Conservation (phyloP, 2,888 invertebrate genomes). For the Aleiodes testaceus region DNA sequence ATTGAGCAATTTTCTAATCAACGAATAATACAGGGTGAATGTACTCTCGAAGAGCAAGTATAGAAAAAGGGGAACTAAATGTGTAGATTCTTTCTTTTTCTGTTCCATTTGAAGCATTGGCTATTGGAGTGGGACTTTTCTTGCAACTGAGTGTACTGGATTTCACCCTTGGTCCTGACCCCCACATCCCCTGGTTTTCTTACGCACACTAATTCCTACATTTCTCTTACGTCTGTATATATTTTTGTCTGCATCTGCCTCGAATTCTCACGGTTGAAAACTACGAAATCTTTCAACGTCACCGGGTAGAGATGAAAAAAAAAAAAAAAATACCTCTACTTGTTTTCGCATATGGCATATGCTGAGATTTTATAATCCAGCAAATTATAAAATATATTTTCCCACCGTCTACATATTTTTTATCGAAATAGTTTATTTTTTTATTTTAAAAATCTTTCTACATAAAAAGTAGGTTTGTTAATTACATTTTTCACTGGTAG, state of each 20-base stretch:
- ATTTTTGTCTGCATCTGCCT: conserved; percentile 37
- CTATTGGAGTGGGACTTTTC: conserved; percentile 3
- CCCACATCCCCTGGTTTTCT: conserved; percentile 29
- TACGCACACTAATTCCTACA: conserved; percentile 8
- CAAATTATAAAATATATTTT: too few species aligned
- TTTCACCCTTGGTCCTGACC: conserved; percentile 35
- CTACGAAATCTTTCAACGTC: not conserved
- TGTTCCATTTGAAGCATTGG: not conserved
- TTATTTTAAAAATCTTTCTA: too few species aligned
- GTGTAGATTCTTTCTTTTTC: not conserved
- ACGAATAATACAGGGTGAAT: not conserved
- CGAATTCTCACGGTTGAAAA: conserved; percentile 40
- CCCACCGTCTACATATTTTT: too few species aligned
- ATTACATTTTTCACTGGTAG: too few species aligned
- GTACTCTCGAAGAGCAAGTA: not conserved
- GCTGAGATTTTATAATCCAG: too few species aligned
- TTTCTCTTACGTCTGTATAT: not conserved
- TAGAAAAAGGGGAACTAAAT: not conserved
- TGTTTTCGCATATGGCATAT: too few species aligned
- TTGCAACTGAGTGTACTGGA: conserved; percentile 12
- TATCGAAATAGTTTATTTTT: too few species aligned
- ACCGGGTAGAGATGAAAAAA: too few species aligned
- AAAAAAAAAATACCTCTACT: too few species aligned
- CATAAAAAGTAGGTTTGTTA: too few species aligned
- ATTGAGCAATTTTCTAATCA: not conserved